Evolutionary conservation across 2,113 vertebrate species (phyloP), one percentile per base, ranked within the genome.

Genomic region (Dipodomys stephensi): DNA sequence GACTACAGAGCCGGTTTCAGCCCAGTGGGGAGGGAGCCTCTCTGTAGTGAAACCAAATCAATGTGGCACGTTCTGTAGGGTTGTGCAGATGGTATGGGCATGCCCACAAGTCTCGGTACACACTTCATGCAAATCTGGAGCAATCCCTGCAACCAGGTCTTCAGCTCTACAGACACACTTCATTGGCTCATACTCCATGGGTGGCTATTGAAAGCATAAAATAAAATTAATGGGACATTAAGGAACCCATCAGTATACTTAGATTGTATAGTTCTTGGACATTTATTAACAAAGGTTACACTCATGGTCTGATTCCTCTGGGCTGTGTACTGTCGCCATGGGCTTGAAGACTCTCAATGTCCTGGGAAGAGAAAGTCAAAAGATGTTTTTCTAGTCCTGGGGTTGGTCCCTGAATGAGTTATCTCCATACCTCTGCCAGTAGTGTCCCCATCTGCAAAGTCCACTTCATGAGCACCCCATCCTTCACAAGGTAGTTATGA

Each of bases 161-260:
- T 69, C 87, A 19, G 35, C 49, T 53, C 71, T 13, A 12, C 11
- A 30, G 27, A 69, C 44, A 32, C 44, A 57, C 22, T 22, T 25
- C 30, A 8, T 0, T 32, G 69, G 57, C 65, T 69, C 49, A 64
- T 25, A 7, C 68, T 49, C 67, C 15, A 12, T 6, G 39, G 30
- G 28, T 46, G 57, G 20, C 19, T 44, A 22, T 88, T 60, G n/a
- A 87, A 84, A 87, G 81, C 69, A 64, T 84, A 44, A 23, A 46
- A 4, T 19, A 65, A 87, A 85, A 62, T 65, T 27, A 76, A 85
- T 44, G 60, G 5, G n/a, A 71, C 46, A 44, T 60, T 71, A 35
- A 71, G 10, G 32, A 85, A 20, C 76, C 44, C 69, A 35, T 64
- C 60, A 20, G 83, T 80, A 64, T 83, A 79, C 83, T 90, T 84